These are phyloP conservation scores for Scaptomyza hsui DNA, from an alignment of 1,140 invertebrate species.

Conservation along the genomic window DNA sequence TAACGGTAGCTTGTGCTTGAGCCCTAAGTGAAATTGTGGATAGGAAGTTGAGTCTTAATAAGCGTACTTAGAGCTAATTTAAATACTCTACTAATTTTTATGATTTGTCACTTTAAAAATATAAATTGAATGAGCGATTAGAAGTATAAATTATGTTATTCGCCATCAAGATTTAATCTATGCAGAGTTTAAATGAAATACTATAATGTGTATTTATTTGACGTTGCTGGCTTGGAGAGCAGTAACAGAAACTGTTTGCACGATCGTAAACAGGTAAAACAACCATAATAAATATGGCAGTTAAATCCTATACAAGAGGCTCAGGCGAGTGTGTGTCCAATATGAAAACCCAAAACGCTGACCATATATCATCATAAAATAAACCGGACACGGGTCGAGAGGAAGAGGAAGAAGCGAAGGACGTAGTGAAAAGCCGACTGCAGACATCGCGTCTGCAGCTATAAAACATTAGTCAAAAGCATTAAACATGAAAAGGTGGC, in stretches of 20 bases:
- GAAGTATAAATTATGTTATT: no score
- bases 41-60: conserved; percentile 5
- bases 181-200: neutral
- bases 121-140: neutral
- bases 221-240: neutral
- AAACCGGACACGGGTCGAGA: conserved; percentile 49
- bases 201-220: neutral
- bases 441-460: conserved; percentile 29
- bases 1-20: conserved; percentile 8
- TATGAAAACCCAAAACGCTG: conserved; percentile 28
- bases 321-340: conserved; percentile 45
- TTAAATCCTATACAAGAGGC: conserved; percentile 66
- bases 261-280: conserved; percentile 36
- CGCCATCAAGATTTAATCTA: neutral
- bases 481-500: conserved; percentile 61
- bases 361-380: conserved; percentile 77
- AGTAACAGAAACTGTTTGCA: conserved; percentile 5
- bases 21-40: neutral
- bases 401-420: conserved; percentile 22
- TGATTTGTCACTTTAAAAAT: neutral
- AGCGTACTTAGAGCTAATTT: neutral
- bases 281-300: conserved; percentile 65
- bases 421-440: conserved; percentile 14
- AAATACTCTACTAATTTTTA: neutral
- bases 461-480: conserved; percentile 57